Percentiles rank a stretch among this genome's conserved stretches.
Conservation (phyloP, 2,113 vertebrate species). For the Amphilophus citrinellus region DNA sequence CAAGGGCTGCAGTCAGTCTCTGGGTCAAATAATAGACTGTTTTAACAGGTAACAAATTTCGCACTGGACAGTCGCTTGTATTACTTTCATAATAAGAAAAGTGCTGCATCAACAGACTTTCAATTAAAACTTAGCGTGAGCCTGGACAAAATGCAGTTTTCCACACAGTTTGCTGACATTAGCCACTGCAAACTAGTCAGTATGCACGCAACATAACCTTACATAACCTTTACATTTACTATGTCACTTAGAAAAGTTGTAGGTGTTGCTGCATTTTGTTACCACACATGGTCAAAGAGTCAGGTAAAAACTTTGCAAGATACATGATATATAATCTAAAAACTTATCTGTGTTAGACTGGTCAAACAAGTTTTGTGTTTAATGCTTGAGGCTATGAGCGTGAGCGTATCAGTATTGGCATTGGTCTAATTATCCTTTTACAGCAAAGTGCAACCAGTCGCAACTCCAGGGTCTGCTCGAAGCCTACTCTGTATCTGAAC, state of each 20-base stretch:
- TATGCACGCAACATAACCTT: background rate
- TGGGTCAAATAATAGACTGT: background rate
- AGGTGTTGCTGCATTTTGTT: background rate
- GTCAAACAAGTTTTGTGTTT: background rate
- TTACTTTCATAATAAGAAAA: background rate
- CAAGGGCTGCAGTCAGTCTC: background rate
- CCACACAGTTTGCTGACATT: background rate
- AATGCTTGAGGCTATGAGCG: background rate
- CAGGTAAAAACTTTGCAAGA: fast-evolving
- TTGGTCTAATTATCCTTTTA: no score
- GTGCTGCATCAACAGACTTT: background rate
- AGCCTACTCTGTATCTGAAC: background rate
- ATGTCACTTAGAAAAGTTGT: background rate
- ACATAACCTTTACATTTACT: background rate
- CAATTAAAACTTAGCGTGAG: no score
- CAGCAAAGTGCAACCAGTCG: background rate
- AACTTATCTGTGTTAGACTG: background rate
- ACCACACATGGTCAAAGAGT: background rate
- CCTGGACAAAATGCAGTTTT: background rate
- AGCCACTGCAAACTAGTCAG: background rate
- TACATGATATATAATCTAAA: background rate
- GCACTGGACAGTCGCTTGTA: background rate
- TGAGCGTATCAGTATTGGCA: background rate
- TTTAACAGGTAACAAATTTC: background rate
- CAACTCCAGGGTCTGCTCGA: background rate